A percentile compares a stretch with the other conserved stretches of the same genome.
Conservation (phyloP, 2,797 vertebrate species). For the Anas acuta region DNA sequence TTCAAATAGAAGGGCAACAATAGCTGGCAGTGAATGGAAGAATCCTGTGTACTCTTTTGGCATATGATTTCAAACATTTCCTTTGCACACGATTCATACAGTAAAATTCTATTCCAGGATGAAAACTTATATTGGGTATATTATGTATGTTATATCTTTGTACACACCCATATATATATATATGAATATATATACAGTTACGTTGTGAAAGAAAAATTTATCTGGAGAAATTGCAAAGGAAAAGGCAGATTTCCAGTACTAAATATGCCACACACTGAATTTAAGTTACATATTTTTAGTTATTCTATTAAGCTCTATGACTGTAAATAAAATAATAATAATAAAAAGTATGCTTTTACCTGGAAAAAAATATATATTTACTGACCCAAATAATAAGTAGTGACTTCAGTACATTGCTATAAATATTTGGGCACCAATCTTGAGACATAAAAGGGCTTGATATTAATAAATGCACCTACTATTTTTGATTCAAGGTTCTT, state of each 20-base stretch:
- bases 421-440: not conserved
- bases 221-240: not conserved
- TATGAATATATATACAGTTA: not conserved
- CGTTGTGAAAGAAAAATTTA: not conserved
- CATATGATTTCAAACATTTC: not conserved
- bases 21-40: not conserved
- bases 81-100: not conserved
- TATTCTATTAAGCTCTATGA: not conserved
- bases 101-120: not conserved
- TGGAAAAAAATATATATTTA: not conserved
- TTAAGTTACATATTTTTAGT: not conserved
- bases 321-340: not conserved
- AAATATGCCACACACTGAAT: not conserved
- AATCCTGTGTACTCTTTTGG: not conserved
- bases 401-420: not conserved
- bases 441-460: not conserved
- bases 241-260: not conserved
- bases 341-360: fast-evolving
- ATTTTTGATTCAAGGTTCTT: not conserved
- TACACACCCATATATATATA: not conserved
- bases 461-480: not conserved
- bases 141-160: not conserved
- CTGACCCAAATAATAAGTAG: not conserved
- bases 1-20: not conserved
- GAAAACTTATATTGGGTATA: not conserved